Evolutionary conservation across 2,888 invertebrate genomes (phyloP).

Genomic region (Ditylenchus weischeri): DNA sequence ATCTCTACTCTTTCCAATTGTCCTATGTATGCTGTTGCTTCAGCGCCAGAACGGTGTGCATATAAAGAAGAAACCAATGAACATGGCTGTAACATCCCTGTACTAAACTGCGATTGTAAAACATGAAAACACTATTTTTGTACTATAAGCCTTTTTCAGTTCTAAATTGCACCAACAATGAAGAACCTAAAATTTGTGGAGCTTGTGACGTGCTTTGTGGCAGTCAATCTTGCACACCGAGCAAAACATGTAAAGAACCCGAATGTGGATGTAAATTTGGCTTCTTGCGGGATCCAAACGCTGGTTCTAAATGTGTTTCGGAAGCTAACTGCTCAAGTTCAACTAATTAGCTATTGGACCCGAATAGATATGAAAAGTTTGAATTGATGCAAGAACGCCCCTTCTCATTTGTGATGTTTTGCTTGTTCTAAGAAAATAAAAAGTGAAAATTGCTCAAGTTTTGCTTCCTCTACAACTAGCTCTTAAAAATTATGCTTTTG

Average conservation of each 20-base stretch:
- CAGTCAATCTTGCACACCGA: constrained; percentile 2
- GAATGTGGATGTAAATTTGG: constrained; percentile 25
- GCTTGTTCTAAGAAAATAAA: no score
- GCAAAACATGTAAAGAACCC: constrained; percentile 11
- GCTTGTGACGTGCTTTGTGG: constrained; percentile 29
- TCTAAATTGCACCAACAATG: constrained; percentile 25
- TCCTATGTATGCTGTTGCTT: constrained; percentile 12
- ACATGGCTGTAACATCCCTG: constrained; percentile 17
- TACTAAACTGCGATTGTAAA: constrained; percentile 14
- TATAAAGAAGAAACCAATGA: constrained; percentile 14
- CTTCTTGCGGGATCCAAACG: constrained; percentile 5
- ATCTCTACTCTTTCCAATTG: constrained; percentile 8
- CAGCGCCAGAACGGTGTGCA: constrained; percentile 19
- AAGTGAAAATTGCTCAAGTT: no score
- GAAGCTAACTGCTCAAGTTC: neutral
- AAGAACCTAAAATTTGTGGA: constrained; percentile 30
- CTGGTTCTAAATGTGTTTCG: neutral
- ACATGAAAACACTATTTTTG: neutral
- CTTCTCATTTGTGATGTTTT: no score
- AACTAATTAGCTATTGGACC: no score
- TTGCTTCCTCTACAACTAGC: no score
- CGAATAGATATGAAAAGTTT: no score
- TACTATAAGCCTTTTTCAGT: constrained; percentile 9
- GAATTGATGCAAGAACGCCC: no score
- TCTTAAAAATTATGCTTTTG: no score